phyloP scores from a whole-genome alignment of 1,140 invertebrate genomes.

The Polyergus mexicanus region DNA sequence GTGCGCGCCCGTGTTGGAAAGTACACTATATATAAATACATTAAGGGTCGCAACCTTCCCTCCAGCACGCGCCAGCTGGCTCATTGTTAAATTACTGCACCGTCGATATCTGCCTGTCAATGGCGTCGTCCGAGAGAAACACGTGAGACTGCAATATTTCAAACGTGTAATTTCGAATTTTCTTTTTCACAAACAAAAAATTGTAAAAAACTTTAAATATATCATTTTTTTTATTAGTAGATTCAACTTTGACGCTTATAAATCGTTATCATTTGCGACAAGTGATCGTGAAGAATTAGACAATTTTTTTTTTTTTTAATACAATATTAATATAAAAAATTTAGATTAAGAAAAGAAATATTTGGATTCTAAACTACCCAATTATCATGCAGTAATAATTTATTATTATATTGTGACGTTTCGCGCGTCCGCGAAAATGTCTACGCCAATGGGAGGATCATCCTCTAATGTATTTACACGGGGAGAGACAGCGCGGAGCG shows the following conservation, averaged over 20 bases:
- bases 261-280: neutral
- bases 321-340: neutral
- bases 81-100: constrained; percentile 87
- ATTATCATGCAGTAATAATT: neutral
- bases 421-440: constrained; percentile 15
- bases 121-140: constrained; percentile 60
- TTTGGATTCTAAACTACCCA: neutral
- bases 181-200: neutral
- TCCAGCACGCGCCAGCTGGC: constrained; percentile 86
- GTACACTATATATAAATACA: constrained; percentile 84
- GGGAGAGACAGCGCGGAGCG: constrained; percentile 77
- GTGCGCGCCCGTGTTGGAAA: constrained; percentile 74
- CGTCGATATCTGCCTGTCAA: constrained; percentile 81
- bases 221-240: neutral
- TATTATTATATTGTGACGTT: neutral
- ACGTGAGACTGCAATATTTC: too few species aligned
- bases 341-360: neutral
- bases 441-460: constrained; percentile 85
- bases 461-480: constrained; percentile 87
- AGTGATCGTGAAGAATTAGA: neutral
- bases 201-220: too few species aligned
- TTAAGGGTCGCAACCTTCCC: constrained; percentile 85
- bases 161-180: neutral
- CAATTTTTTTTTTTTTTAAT: neutral
- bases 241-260: neutral